These are phyloP conservation scores for Akabosia matsudoensis DNA, from an alignment of 1,140 invertebrate genomes.

Conservation along the genomic window DNA sequence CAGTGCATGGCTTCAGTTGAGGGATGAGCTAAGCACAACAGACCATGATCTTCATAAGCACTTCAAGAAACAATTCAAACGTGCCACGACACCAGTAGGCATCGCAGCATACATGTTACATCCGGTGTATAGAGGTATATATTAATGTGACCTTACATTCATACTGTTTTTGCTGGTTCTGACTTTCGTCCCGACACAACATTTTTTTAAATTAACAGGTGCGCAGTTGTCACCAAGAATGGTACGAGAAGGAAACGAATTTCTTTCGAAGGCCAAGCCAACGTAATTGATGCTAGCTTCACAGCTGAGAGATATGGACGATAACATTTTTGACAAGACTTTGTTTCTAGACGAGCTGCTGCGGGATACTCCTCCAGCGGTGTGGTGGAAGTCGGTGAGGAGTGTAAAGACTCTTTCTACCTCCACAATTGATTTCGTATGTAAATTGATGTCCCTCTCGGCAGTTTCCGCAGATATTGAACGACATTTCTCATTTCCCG, in stretches of 20 bases:
- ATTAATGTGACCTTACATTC: neutral
- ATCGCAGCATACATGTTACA: constrained; percentile 28
- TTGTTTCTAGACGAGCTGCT: neutral
- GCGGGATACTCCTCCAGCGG: neutral
- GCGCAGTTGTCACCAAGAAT: neutral
- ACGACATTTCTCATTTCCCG: neutral
- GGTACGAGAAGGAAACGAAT: neutral
- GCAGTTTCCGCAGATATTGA: constrained; percentile 10
- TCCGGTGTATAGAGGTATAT: constrained; percentile 25
- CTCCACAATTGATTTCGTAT: neutral
- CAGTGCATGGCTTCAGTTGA: constrained; percentile 14
- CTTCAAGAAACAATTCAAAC: constrained; percentile 18
- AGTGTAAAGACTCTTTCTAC: neutral
- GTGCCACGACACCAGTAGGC: neutral
- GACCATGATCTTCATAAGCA: neutral
- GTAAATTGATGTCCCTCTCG: neutral
- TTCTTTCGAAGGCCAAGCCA: neutral
- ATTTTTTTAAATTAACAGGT: neutral
- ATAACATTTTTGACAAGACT: neutral
- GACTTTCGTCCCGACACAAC: too few species aligned
- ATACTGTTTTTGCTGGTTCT: too few species aligned
- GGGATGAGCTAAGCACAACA: neutral
- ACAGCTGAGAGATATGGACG: neutral
- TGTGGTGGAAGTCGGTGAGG: neutral
- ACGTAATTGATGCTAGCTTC: neutral